Conservation (phyloP, 2,888 invertebrate species). For the Spodoptera exigua region DNA sequence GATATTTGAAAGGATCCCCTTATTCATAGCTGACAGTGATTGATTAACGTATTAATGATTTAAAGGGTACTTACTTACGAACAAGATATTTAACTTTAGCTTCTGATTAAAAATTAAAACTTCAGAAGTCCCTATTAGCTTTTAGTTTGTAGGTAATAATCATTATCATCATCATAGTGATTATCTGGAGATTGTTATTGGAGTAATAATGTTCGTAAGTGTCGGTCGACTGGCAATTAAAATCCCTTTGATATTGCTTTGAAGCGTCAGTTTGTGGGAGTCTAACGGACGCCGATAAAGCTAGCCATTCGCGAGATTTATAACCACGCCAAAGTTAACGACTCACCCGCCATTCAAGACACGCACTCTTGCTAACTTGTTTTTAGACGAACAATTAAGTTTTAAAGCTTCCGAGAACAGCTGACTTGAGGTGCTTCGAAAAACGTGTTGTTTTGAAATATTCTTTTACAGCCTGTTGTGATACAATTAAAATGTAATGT, state of each 20-base stretch:
- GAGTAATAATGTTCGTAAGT: constrained; percentile 70
- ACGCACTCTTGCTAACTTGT: constrained; percentile 79
- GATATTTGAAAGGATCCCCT: not conserved
- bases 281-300: constrained; percentile 76
- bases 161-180: constrained; percentile 60
- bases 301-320: constrained; percentile 82
- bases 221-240: constrained; percentile 77
- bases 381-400: constrained; percentile 79
- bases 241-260: constrained; percentile 79
- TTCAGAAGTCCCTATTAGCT: constrained; percentile 39
- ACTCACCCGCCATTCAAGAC: constrained; percentile 78
- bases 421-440: constrained; percentile 70
- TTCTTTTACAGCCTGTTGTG: constrained; percentile 17
- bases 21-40: not conserved
- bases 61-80: constrained; percentile 10
- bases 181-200: constrained; percentile 64
- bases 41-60: constrained; percentile 19
- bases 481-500: constrained; percentile 14
- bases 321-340: constrained; percentile 82
- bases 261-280: constrained; percentile 75
- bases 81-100: constrained; percentile 19
- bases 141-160: constrained; percentile 64
- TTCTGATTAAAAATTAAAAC: constrained; percentile 22
- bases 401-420: constrained; percentile 74
- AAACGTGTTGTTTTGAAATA: constrained; percentile 66